Evolutionary conservation across 2,797 vertebrate genomes (phyloP).

Genomic region (Taeniopygia guttata): DNA sequence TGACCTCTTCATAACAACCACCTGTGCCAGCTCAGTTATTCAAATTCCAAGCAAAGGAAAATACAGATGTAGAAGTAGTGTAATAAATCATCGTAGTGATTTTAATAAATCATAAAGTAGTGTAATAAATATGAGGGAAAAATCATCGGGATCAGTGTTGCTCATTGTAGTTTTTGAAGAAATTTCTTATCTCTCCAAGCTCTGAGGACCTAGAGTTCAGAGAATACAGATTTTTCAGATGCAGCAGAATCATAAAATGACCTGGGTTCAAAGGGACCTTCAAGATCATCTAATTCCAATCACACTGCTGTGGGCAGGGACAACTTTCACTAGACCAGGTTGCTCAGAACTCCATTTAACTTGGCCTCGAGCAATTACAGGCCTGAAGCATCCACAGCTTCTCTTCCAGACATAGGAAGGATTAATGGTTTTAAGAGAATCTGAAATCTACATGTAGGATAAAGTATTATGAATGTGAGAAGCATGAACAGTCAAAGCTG

Average conservation of each 20-base stretch:
- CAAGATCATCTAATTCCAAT: background rate
- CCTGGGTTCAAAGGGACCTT: background rate
- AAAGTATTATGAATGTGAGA: background rate
- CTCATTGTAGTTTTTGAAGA: background rate
- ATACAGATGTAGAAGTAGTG: background rate
- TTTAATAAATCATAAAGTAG: too few relatives aligned
- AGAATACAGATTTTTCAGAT: background rate
- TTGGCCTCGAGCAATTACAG: background rate
- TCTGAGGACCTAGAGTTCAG: background rate
- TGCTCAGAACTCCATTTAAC: background rate
- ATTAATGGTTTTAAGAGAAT: background rate
- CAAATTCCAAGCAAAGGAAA: background rate
- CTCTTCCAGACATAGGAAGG: background rate
- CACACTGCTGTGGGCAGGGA: background rate
- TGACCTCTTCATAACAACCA: rapidly evolving
- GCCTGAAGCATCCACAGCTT: background rate
- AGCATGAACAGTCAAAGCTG: background rate
- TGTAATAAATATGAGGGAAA: background rate
- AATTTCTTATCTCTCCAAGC: background rate
- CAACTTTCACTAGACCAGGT: background rate
- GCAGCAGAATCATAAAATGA: background rate
- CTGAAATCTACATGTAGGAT: background rate
- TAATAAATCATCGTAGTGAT: background rate
- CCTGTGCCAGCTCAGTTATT: background rate
- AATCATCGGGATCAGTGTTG: background rate